These are phyloP conservation scores for Chaunax sp. DNA, from an alignment of 2,797 vertebrate genomes.

Conservation along the genomic window DNA sequence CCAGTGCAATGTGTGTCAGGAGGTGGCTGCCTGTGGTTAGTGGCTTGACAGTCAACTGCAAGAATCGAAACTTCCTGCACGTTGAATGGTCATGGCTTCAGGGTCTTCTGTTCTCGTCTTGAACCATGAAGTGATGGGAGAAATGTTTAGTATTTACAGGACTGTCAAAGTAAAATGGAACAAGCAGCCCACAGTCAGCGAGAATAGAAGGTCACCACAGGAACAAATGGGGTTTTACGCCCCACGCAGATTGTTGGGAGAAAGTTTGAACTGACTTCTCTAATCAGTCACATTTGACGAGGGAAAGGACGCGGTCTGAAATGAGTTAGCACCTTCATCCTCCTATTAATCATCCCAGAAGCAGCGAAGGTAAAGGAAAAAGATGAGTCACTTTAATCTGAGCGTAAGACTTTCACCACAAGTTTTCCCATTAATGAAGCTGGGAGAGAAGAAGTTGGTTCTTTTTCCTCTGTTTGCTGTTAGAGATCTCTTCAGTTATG, in stretches of 20 bases:
- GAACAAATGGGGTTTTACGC: conserved; percentile 57
- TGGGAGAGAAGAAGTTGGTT: conserved; percentile 8
- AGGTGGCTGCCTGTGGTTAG: conserved; percentile 26
- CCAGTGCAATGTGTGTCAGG: neutral
- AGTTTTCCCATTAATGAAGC: conserved; percentile 39
- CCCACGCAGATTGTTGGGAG: conserved; percentile 42
- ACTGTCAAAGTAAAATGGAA: conserved; percentile 64
- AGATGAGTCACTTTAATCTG: conserved; percentile 53
- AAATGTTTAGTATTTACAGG: conserved; percentile 42
- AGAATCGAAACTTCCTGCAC: conserved; percentile 29
- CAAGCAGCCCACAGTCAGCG: conserved; percentile 61
- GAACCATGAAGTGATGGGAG: conserved; percentile 11
- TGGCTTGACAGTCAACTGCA: neutral
- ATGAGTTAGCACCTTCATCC: conserved; percentile 62
- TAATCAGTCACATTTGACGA: conserved; percentile 67
- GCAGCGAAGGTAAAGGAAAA: conserved; percentile 52
- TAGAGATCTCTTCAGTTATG: neutral
- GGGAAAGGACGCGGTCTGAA: conserved; percentile 65
- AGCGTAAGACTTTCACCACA: conserved; percentile 21
- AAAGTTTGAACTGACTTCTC: conserved; percentile 40
- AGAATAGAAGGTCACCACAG: conserved; percentile 66
- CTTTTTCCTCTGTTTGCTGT: neutral
- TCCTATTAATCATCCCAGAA: conserved; percentile 53
- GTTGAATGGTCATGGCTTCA: conserved; percentile 6
- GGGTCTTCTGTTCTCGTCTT: neutral